Conservation (phyloP, 2,888 invertebrate species). For the Phalera bucephala region DNA sequence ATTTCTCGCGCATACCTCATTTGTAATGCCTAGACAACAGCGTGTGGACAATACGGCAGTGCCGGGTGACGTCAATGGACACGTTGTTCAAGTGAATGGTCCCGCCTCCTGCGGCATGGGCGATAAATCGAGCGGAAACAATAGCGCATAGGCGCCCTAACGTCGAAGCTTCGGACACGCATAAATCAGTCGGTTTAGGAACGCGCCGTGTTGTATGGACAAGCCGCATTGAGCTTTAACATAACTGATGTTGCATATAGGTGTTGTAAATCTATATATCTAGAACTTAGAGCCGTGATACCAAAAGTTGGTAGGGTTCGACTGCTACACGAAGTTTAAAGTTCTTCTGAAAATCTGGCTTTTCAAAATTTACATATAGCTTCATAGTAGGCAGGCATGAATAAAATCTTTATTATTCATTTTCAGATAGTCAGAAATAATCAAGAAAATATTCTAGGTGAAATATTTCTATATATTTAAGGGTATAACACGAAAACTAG, state of each 20-base stretch:
- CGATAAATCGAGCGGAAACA: slow-evolving; percentile 76
- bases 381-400: no score
- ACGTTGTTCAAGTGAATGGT: slow-evolving; percentile 63
- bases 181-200: slow-evolving; percentile 68
- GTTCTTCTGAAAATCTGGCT: no score
- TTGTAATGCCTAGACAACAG: slow-evolving; percentile 43
- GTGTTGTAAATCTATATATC: not conserved
- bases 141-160: slow-evolving; percentile 58
- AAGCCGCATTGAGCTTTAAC: slow-evolving; percentile 34
- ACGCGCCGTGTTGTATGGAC: slow-evolving; percentile 60
- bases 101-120: slow-evolving; percentile 43
- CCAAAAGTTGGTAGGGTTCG: not conserved
- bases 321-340: no score
- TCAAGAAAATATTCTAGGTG: no score
- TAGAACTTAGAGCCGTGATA: slow-evolving; percentile 4
- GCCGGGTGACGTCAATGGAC: slow-evolving; percentile 53
- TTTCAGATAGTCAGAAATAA: no score
- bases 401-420: no score
- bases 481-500: no score
- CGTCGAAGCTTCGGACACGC: slow-evolving; percentile 54
- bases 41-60: slow-evolving; percentile 41
- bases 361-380: no score
- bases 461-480: no score
- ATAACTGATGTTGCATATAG: slow-evolving; percentile 18
- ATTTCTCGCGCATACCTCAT: slow-evolving; percentile 51